Conservation (phyloP, 1,140 invertebrate species). For the Orchesella cincta region DNA sequence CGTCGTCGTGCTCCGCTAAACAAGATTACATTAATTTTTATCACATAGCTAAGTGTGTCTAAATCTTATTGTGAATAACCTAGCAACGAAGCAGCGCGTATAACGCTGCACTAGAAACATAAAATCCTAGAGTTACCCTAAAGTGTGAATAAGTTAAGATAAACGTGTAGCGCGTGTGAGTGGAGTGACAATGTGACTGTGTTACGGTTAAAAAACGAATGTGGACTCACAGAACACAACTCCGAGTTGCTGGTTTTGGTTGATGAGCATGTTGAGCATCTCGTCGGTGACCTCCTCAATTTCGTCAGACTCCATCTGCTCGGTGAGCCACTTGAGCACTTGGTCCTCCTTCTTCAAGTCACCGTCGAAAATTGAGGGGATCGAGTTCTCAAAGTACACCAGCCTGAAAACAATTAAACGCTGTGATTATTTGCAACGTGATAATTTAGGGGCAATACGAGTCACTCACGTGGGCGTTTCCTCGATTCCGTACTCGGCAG, state of each 20-base stretch:
- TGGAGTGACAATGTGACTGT: too few relatives aligned
- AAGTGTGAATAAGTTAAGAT: too few relatives aligned
- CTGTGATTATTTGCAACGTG: not conserved
- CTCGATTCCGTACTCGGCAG: conserved; percentile 86
- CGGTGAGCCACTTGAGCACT: conserved; percentile 1
- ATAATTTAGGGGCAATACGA: not conserved
- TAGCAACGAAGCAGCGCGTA: too few relatives aligned
- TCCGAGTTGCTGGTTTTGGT: conserved; percentile 82
- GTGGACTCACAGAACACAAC: conserved; percentile 81
- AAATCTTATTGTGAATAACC: too few relatives aligned
- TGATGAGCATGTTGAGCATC: conserved; percentile 88
- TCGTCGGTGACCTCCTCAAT: conserved; percentile 93
- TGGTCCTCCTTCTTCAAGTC: conserved; percentile 49
- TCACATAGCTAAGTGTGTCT: too few relatives aligned
- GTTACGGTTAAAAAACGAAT: too few relatives aligned
- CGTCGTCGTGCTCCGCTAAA: conserved; percentile 56
- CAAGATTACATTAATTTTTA: too few relatives aligned
- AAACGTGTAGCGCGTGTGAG: too few relatives aligned
- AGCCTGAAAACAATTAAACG: conserved; percentile 55
- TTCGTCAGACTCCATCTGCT: conserved; percentile 71
- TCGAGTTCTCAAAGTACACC: conserved; percentile 88
- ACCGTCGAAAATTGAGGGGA: conserved; percentile 83
- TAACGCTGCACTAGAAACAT: too few relatives aligned
- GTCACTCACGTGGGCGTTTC: conserved; percentile 67
- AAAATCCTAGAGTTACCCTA: too few relatives aligned